Evolutionary conservation across 1,140 invertebrate genomes (phyloP).

Genomic region (Agrilus planipennis): DNA sequence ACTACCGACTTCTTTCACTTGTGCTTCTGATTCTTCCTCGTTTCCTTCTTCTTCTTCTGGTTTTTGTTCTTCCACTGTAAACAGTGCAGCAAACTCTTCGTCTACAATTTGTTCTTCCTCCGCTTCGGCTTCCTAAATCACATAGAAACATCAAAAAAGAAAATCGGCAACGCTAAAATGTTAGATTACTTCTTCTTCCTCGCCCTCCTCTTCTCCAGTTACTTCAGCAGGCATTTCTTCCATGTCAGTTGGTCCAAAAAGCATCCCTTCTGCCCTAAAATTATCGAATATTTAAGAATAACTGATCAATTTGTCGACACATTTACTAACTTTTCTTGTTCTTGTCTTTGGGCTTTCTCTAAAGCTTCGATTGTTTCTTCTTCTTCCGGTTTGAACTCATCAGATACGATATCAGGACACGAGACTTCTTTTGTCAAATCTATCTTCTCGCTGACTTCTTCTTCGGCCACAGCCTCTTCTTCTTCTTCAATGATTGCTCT

Average conservation of each 20-base stretch:
- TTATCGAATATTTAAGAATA: constrained; percentile 3
- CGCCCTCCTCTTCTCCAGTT: no score
- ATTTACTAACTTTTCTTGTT: background rate
- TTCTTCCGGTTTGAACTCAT: constrained; percentile 9
- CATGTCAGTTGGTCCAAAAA: no score
- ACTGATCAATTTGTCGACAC: background rate
- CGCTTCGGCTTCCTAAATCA: constrained; percentile 1
- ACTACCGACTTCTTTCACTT: constrained; percentile 1
- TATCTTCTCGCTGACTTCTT: constrained; percentile 7
- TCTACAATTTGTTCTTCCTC: constrained; percentile 3
- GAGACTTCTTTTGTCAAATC: background rate
- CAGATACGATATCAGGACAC: constrained; percentile 7
- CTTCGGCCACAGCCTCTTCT: constrained; percentile 12
- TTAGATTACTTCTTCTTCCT: no score
- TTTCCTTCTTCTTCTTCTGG: background rate
- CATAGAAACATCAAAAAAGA: background rate
- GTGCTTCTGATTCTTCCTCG: background rate
- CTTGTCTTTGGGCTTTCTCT: constrained; percentile 1
- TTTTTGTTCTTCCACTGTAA: background rate
- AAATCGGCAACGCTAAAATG: no score
- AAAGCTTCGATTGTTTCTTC: constrained; percentile 2
- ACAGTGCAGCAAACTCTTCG: background rate
- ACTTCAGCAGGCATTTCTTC: no score
- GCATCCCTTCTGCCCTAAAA: background rate
- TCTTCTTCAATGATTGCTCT: constrained; percentile 3